Base-by-base conservation (phyloP, 1,140 invertebrate genomes). In the Megathymus violae region DNA sequence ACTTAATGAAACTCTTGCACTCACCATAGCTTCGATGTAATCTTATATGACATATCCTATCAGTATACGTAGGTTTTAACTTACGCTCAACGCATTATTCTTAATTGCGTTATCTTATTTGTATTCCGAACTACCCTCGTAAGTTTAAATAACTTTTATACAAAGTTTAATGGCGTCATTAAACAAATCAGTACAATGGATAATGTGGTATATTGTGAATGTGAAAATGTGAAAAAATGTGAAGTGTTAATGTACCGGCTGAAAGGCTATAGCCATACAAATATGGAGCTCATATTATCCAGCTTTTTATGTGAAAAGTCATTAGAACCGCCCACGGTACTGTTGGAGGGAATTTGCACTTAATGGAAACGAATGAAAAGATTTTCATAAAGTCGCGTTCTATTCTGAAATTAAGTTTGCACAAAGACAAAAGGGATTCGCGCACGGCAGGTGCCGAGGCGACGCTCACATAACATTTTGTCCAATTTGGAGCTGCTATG, bases 281-380 rank as follows among this genome's bases (percentile, higher is more conserved):
- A 44, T 58, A 46, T 27, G 10, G 40, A 56, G 40, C 38, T 56
- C 40, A 44, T 17, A 52, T n/a, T n/a, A n/a, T 54, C n/a, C 4
- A 4, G 3, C 1, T 43, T 43, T 56, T 56, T 31, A 44, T 34
- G 46, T 58, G 41, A 44, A 56, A 44, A 31, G 17, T 58, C 52
- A 44, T 58, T 58, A 17, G 14, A 19, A 43, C 38, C 1, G 4
- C 15, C 22, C 52, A 34, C 43, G 40, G 44, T 46, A 58, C 44
- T 58, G 54, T 58, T 34, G 14, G 6, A 14, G 14, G 13, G 25
- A 46, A 58, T 58, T 58, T 15, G 54, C 54, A 27, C 51, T 19
- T 44, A 46, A 31, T 58, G 54, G 17, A 58, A 58, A 46, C 7
- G 41, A 7, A 44, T 56, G 40, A 46, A 58, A 46, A 58, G 22